These are phyloP conservation scores for Philypnodon macrostomus DNA, from an alignment of 2,797 vertebrate genomes.

Conservation along the genomic window DNA sequence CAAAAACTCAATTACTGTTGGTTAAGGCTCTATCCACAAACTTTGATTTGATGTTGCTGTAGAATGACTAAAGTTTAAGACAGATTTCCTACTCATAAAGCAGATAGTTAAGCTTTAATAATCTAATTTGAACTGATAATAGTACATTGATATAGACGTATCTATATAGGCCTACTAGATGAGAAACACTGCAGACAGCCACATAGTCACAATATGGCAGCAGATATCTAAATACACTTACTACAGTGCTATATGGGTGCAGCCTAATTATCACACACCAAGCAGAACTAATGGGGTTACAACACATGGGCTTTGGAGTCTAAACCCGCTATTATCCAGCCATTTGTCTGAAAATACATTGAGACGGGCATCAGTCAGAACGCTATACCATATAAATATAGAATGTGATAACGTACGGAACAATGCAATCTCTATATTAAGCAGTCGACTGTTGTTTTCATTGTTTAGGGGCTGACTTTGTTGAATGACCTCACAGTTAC, in stretches of 20 bases:
- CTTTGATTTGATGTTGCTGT: no score
- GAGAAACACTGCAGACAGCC: no score
- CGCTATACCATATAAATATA: not conserved
- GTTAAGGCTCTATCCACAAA: no score
- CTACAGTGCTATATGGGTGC: not conserved
- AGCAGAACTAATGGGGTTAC: slow-evolving; percentile 41
- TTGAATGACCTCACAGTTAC: slow-evolving; percentile 1
- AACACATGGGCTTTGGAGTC: slow-evolving; percentile 13
- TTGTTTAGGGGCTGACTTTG: slow-evolving; percentile 2
- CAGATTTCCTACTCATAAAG: no score
- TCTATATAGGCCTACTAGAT: no score
- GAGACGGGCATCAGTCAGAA: slow-evolving; percentile 11
- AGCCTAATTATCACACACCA: slow-evolving; percentile 22
- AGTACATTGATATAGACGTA: no score
- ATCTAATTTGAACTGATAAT: no score
- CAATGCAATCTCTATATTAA: not conserved
- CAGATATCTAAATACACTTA: slow-evolving; percentile 7
- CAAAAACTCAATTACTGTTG: no score
- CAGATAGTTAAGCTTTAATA: no score
- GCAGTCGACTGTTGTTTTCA: not conserved
- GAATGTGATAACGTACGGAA: not conserved
- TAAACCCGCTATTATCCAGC: slow-evolving; percentile 26
- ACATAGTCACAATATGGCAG: slow-evolving; percentile 25
- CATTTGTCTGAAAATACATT: slow-evolving; percentile 15
- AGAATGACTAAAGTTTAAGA: no score